Evolutionary conservation across 2,113 vertebrate species (phyloP), one percentile per base, ranked within the genome.

Genomic region (Cyphomyrus plagiostoma): DNA sequence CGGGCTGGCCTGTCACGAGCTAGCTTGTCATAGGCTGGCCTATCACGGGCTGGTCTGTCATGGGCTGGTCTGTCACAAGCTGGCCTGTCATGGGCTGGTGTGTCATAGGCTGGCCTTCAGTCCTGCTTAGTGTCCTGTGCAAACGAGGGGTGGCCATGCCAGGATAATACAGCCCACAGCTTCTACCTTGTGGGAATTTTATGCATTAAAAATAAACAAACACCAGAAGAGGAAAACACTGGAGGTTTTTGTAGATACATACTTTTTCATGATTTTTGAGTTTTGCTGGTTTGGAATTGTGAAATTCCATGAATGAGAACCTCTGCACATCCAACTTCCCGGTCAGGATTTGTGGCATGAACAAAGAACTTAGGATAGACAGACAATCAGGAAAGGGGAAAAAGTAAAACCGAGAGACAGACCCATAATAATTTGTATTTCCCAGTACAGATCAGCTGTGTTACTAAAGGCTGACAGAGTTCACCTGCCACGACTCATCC

Each of bases 361-460:
- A 77, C 3, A 77, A 4, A 39, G 70, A 74, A 74, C 11, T 74
- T 30, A 35, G 1, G 66, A 74, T 8, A 74, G 26, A 74, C 30
- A 35, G 26, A 13, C 30, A 77, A 66, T 66, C 8, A 13, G 62
- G 10, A 70, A 80, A 2, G 35, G 35, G 11, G 49, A 13, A 21
- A 87, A 50, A 52, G 58, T 9, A 19, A 50, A 42, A 52, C 21
- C 23, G 46, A 21, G 45, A 49, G 39, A 49, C 8, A 83, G 80
- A 4, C 8, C 39, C 87, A 88, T 7, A 66, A 66, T 6, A 39
- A 62, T 53, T 62, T 62, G 39, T 15, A 88, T 62, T 53, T 26
- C 90, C 90, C 93, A 94, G 94, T 92, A 95, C 83, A 88, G 26
- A 3, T 66, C 52, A 45, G 84, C 74, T 90, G 87, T 91, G 93